Evolutionary conservation across 1,140 invertebrate genomes (phyloP).

Genomic region (Drepana arcuata): DNA sequence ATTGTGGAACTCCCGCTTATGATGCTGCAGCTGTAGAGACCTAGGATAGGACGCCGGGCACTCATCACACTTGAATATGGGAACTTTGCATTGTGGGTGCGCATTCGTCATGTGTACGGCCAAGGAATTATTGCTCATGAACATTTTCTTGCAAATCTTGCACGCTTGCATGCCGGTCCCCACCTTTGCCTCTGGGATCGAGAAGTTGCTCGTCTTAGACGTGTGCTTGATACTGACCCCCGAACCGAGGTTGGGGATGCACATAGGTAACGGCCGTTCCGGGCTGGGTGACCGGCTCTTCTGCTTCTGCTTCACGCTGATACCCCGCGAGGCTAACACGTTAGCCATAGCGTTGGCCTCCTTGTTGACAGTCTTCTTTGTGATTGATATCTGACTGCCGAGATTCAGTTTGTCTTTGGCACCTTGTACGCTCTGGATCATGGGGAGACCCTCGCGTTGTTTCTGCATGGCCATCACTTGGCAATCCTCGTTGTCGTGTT

Average conservation of each 20-base stretch:
- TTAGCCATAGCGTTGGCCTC: slow-evolving; percentile 82
- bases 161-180: slow-evolving; percentile 51
- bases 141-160: slow-evolving; percentile 62
- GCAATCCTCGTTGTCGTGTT: slow-evolving; percentile 68
- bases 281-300: slow-evolving; percentile 61
- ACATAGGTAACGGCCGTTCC: slow-evolving; percentile 48
- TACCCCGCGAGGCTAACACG: slow-evolving; percentile 81
- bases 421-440: slow-evolving; percentile 82
- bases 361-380: slow-evolving; percentile 75
- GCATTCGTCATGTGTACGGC: slow-evolving; percentile 50
- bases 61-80: slow-evolving; percentile 76
- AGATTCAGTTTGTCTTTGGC: slow-evolving; percentile 63
- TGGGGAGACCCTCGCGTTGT: slow-evolving; percentile 78
- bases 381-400: slow-evolving; percentile 74
- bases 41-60: slow-evolving; percentile 82
- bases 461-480: slow-evolving; percentile 79
- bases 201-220: slow-evolving; percentile 53
- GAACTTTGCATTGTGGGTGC: slow-evolving; percentile 54
- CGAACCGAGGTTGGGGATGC: slow-evolving; percentile 78
- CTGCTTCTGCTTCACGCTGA: slow-evolving; percentile 79
- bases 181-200: slow-evolving; percentile 61
- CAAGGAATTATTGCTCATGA: slow-evolving; percentile 51
- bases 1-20: slow-evolving; percentile 80
- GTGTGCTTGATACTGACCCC: slow-evolving; percentile 78
- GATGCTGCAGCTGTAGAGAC: slow-evolving; percentile 75